Conservation (phyloP, 2,888 invertebrate species). For the Habroteleia sp. region DNA sequence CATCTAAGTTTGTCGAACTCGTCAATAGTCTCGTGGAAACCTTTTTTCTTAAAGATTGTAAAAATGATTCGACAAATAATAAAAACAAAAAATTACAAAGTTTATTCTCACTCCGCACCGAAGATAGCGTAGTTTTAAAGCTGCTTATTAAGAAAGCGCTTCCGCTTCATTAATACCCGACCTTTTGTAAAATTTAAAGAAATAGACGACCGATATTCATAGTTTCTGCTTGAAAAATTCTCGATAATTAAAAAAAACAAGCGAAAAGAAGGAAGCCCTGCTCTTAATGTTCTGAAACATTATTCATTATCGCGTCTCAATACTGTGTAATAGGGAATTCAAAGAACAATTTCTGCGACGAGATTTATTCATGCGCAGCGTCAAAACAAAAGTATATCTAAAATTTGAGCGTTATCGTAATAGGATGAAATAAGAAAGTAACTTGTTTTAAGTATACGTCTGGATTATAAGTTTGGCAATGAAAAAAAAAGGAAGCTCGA, state of each 20-base stretch:
- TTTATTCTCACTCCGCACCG: background rate
- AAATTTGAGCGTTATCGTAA: constrained; percentile 9
- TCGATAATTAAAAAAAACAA: constrained; percentile 20
- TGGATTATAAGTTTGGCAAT: no score
- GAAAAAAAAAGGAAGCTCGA: constrained; percentile 32
- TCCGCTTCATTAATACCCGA: constrained; percentile 29
- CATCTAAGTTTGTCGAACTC: constrained; percentile 4
- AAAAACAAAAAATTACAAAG: constrained; percentile 2
- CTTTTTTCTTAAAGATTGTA: background rate
- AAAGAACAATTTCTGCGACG: background rate
- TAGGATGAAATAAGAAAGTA: constrained; percentile 2
- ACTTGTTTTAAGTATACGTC: constrained; percentile 11
- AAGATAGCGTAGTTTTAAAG: constrained; percentile 24
- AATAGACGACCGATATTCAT: constrained; percentile 22
- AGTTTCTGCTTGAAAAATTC: constrained; percentile 30
- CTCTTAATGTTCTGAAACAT: constrained; percentile 1
- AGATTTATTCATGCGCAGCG: background rate
- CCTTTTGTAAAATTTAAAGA: constrained; percentile 20
- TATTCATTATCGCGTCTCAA: constrained; percentile 13
- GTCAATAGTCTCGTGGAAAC: background rate
- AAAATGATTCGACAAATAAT: constrained; percentile 1
- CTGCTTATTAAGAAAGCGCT: constrained; percentile 31
- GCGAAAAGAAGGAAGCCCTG: background rate
- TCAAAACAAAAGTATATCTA: background rate
- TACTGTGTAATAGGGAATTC: background rate